Evolutionary conservation across 1,140 invertebrate genomes (phyloP), one percentile per base, ranked within the genome.

Genomic region (Homalodisca vitripennis): DNA sequence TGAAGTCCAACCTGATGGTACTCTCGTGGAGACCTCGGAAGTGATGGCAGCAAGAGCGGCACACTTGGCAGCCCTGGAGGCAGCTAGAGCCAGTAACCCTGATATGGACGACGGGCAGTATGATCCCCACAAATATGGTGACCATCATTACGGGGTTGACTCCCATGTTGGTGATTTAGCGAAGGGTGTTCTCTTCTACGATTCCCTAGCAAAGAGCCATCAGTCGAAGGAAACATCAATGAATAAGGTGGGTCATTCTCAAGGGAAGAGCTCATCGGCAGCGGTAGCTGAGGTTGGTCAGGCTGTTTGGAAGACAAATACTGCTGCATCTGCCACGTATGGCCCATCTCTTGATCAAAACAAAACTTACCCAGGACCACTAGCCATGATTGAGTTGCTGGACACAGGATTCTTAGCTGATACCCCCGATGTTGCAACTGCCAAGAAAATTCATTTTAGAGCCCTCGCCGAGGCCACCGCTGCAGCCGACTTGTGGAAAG

Each of bases 11-110:
- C 81, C 82, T 32, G 85, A 86, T 72, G 85, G 85, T 57, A 82
- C 83, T 53, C 83, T 87, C 63, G 76, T 82, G 6, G 84, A 86
- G 68, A 85, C 85, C 0, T 81, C 83, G 41, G 85, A 85, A 77
- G 83, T 85, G 6, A 81, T 82, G 47, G 81, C 81, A 41, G 84
- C 84, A 51, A 84, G 84, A 74, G 83, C 84, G 24, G 80, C 77
- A 6, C 83, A 84, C 51, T 84, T 86, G 2, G 83, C 84, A 65
- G 82, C 83, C 73, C 84, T 84, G 31, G 84, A 84, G 73, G 81
- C 84, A 24, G 82, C 82, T 14, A 85, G 86, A 51, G 48, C 48
- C 3, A 20, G 14, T 3, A 22, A 51, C n/a, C 48, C 48, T 3
- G 48, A 51, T 22, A 51, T 51, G 48, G 48, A 51, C 48, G 48